These are phyloP conservation scores for Pachliopta kotzebuea DNA, from an alignment of 2,888 invertebrate species.

Conservation along the genomic window DNA sequence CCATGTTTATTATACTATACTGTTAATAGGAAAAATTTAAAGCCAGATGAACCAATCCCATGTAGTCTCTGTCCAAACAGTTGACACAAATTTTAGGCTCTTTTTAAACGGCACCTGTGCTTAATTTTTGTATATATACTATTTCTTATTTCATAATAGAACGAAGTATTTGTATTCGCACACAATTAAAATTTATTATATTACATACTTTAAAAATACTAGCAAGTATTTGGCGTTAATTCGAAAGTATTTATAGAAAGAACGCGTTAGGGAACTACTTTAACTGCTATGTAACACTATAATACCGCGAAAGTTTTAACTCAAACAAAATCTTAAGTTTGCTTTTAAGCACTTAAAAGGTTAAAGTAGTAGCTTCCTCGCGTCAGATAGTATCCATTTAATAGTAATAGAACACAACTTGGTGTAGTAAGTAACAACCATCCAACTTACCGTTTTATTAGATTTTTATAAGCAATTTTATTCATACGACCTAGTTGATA, in stretches of 20 bases:
- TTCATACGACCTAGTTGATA: too few relatives aligned
- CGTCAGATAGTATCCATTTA: constrained; percentile 7
- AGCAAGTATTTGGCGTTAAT: not conserved
- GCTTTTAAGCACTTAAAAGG: constrained; percentile 19
- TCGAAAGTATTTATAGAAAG: not conserved
- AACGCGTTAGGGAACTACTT: constrained; percentile 1
- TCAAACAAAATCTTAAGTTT: constrained; percentile 13
- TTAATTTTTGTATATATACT: too few relatives aligned
- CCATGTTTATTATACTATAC: too few relatives aligned
- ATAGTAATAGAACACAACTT: constrained; percentile 4
- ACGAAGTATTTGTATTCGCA: too few relatives aligned
- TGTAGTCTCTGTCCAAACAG: too few relatives aligned
- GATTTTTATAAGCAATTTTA: too few relatives aligned
- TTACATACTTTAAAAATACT: not conserved
- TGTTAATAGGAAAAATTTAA: too few relatives aligned
- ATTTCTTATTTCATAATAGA: too few relatives aligned
- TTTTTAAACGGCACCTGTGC: too few relatives aligned
- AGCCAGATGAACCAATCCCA: too few relatives aligned
- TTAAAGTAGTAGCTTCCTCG: constrained; percentile 8
- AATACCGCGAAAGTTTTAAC: constrained; percentile 11
- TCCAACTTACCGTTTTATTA: too few relatives aligned
- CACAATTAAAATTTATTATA: not conserved
- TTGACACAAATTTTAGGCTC: too few relatives aligned
- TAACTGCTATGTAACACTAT: constrained; percentile 10
- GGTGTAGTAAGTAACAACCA: not conserved